Conservation (phyloP, 2,113 vertebrate species). For the Poeciliopsis occidentalis region DNA sequence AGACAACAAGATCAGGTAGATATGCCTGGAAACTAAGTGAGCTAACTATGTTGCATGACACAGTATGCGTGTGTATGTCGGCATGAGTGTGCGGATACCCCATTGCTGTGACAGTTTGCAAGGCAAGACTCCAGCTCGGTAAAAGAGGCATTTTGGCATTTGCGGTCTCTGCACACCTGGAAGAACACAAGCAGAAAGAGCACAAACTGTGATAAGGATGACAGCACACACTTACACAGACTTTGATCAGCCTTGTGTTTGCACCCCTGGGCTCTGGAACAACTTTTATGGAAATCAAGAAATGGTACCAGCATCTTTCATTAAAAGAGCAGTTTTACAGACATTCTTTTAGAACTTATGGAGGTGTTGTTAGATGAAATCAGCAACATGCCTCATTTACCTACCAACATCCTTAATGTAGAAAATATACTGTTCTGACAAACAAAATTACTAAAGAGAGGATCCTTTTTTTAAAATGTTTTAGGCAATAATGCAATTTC, state of each 20-base stretch:
- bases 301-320: constrained; percentile 9
- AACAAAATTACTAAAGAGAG: neutral
- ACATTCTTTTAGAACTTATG: neutral
- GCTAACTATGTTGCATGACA: constrained; percentile 21
- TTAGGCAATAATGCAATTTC: neutral
- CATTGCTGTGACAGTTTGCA: constrained; percentile 78
- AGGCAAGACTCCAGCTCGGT: constrained; percentile 86
- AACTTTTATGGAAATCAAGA: constrained; percentile 9
- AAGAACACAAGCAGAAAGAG: constrained; percentile 30
- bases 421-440: neutral
- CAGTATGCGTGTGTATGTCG: neutral
- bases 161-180: constrained; percentile 90
- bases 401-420: neutral
- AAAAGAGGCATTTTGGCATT: constrained; percentile 88
- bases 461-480: neutral
- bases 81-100: constrained; percentile 60
- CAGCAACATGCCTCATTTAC: neutral
- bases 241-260: constrained; percentile 19
- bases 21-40: constrained; percentile 20
- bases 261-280: constrained; percentile 26
- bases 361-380: constrained; percentile 2
- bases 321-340: constrained; percentile 14
- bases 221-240: neutral
- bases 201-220: constrained; percentile 24
- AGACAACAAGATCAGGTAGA: constrained; percentile 56